A percentile compares a stretch with the other conserved stretches of the same genome.
phyloP scores from a whole-genome alignment of 2,797 vertebrate genomes.

The Aythya fuligula region DNA sequence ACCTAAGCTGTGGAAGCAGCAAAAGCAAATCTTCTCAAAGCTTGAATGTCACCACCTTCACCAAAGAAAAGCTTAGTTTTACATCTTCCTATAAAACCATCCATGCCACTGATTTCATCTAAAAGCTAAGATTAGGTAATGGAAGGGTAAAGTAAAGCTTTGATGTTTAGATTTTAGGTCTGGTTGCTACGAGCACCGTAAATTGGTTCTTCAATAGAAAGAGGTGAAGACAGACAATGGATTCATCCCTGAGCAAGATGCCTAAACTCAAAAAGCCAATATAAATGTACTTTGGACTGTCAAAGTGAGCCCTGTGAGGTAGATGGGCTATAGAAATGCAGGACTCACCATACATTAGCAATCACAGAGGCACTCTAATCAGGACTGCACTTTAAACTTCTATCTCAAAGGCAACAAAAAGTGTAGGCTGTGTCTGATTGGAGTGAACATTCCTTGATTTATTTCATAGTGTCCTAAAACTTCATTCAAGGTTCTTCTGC shows the following conservation, averaged over 20 bases:
- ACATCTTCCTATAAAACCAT: conserved; percentile 2
- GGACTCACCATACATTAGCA: background rate
- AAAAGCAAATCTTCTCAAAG: conserved; percentile 20
- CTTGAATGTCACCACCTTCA: background rate
- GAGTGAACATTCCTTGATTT: conserved; percentile 68
- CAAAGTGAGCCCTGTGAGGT: background rate
- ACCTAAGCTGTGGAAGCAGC: background rate
- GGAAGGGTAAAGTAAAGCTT: conserved; percentile 41
- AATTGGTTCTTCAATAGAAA: conserved; percentile 34
- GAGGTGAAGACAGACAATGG: conserved; percentile 25
- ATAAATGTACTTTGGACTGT: background rate
- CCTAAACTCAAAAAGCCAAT: background rate
- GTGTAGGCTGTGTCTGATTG: conserved; percentile 53
- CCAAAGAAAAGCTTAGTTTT: conserved; percentile 4
- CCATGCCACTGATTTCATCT: background rate
- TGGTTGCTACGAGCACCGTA: background rate
- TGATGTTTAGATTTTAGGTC: conserved; percentile 49
- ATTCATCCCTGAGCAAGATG: background rate
- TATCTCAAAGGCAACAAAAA: conserved; percentile 50
- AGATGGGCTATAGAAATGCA: conserved; percentile 2
- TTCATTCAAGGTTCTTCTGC: conserved; percentile 50
- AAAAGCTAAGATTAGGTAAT: conserved; percentile 19
- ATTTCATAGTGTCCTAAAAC: conserved; percentile 64
- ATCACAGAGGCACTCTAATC: conserved; percentile 63
- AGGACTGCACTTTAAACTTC: conserved; percentile 52